Percentiles rank a stretch among this genome's conserved stretches.
Conservation (phyloP, 1,140 invertebrate species). For the Cataglyphis hispanica region DNA sequence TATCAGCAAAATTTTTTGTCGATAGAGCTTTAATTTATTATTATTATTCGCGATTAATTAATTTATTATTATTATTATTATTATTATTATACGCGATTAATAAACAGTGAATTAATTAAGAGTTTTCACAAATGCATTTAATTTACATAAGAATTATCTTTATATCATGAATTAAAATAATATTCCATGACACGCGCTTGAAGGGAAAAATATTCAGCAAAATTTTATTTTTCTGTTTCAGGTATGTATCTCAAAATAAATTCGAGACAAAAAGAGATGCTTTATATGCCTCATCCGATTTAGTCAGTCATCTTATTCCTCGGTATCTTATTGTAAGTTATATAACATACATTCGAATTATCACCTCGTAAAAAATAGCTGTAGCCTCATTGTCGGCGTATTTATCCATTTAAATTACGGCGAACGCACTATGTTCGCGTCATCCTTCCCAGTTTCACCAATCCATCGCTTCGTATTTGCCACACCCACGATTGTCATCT, state of each 20-base stretch:
- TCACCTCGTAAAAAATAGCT: background rate
- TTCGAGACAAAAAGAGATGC: no score
- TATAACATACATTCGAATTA: slow-evolving; percentile 8
- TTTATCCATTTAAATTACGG: slow-evolving; percentile 3
- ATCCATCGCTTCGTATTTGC: slow-evolving; percentile 16
- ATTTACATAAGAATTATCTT: background rate
- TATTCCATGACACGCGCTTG: background rate
- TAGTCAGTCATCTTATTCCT: background rate
- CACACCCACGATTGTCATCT: slow-evolving; percentile 48
- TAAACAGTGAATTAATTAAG: background rate
- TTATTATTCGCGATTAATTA: background rate
- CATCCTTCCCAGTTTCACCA: slow-evolving; percentile 24
- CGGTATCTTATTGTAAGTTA: slow-evolving; percentile 24
- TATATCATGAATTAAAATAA: background rate
- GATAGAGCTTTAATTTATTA: background rate
- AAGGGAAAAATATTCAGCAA: background rate
- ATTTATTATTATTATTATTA: background rate
- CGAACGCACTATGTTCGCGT: slow-evolving; percentile 14
- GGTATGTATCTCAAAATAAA: slow-evolving; percentile 36
- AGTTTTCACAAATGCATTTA: background rate
- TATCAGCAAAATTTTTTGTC: background rate
- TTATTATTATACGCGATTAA: background rate
- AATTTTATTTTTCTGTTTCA: slow-evolving; percentile 58
- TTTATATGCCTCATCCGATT: background rate
- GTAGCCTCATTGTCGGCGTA: background rate